Evolutionary conservation across 2,888 invertebrate species (phyloP).

Genomic region (Pelosia muscerda): DNA sequence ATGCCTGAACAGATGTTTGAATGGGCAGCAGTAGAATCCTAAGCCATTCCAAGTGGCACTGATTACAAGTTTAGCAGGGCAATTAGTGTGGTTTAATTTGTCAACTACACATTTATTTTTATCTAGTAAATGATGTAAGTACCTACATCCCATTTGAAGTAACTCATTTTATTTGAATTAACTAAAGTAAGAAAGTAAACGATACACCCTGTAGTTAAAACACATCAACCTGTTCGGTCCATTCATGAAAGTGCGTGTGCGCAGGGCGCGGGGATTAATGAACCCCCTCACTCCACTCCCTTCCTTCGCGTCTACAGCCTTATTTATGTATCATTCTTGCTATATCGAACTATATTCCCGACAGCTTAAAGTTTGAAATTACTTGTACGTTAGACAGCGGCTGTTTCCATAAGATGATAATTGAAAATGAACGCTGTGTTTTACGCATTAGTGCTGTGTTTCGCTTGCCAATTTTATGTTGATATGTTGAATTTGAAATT

Average conservation of each 20-base stretch:
- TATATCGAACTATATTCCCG: slow-evolving; percentile 56
- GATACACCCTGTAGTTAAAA: slow-evolving; percentile 74
- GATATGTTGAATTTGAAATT: slow-evolving; percentile 74
- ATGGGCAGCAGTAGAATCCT: not conserved
- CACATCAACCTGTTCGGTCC: slow-evolving; percentile 86
- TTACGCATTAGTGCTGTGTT: slow-evolving; percentile 54
- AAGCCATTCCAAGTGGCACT: too few relatives aligned
- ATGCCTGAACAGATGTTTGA: not conserved
- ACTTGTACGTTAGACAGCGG: slow-evolving; percentile 31
- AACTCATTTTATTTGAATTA: slow-evolving; percentile 20
- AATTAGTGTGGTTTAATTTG: too few relatives aligned
- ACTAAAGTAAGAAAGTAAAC: slow-evolving; percentile 20
- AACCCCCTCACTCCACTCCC: slow-evolving; percentile 76
- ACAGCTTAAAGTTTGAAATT: slow-evolving; percentile 49
- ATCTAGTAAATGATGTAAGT: not conserved
- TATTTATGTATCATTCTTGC: slow-evolving; percentile 35
- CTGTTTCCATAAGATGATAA: slow-evolving; percentile 11
- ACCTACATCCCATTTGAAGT: not conserved
- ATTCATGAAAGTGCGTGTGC: slow-evolving; percentile 87
- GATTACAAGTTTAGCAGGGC: too few relatives aligned
- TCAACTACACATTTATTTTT: not conserved
- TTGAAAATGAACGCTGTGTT: slow-evolving; percentile 55
- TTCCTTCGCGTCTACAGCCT: slow-evolving; percentile 72
- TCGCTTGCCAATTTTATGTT: slow-evolving; percentile 51
- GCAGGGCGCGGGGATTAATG: slow-evolving; percentile 87